A percentile compares a stretch with the other conserved stretches of the same genome.
phyloP scores from a whole-genome alignment of 2,113 vertebrate genomes.

The Erpornis zantholeuca region DNA sequence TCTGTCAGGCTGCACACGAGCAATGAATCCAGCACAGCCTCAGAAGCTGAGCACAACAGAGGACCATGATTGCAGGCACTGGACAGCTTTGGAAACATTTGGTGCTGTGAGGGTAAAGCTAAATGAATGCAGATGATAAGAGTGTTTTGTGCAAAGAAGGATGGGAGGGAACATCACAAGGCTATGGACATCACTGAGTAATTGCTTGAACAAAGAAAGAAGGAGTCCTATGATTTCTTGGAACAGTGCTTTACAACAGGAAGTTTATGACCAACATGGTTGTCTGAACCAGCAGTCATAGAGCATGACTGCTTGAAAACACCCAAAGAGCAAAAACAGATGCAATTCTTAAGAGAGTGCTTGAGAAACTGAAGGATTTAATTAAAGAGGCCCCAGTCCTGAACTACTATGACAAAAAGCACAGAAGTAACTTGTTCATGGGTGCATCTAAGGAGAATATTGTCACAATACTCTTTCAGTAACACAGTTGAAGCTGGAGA shows the following conservation, averaged over 20 bases:
- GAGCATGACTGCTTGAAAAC: not conserved
- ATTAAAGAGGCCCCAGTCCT: not conserved
- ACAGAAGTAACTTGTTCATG: not conserved
- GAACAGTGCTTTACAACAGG: not conserved
- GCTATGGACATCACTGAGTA: not conserved
- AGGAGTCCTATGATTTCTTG: not conserved
- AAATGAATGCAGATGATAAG: not conserved
- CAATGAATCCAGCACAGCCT: not conserved
- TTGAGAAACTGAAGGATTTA: not conserved
- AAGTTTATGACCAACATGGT: not conserved
- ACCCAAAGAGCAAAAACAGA: not conserved
- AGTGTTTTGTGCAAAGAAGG: not conserved
- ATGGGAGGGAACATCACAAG: not conserved
- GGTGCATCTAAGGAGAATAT: not conserved
- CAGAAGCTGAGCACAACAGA: not conserved
- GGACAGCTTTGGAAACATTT: not conserved
- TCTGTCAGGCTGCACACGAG: not conserved
- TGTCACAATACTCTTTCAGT: not conserved
- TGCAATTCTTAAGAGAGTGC: not conserved
- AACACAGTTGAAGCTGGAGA: not conserved
- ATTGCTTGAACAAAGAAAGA: not conserved
- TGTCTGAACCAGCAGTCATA: not conserved
- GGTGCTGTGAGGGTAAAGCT: not conserved
- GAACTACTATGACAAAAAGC: not conserved
- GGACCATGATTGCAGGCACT: not conserved